Percentiles rank a stretch among this genome's conserved stretches.
Conservation (phyloP, 2,113 vertebrate species). For the Platanista minor region DNA sequence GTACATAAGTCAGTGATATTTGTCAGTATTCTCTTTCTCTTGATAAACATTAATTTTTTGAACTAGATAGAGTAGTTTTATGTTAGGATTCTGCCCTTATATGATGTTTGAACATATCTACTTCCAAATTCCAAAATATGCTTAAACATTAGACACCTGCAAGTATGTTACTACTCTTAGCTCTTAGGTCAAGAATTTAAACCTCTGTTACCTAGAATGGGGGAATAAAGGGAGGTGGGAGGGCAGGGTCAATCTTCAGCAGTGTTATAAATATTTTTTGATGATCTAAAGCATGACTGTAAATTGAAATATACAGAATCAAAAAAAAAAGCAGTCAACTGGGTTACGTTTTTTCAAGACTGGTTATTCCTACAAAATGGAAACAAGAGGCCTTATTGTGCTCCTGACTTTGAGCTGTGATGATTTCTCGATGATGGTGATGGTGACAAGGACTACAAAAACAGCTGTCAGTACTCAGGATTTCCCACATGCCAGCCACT, state of each 20-base stretch:
- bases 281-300: background rate
- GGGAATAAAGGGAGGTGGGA: too few species aligned
- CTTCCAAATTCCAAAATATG: background rate
- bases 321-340: background rate
- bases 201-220: background rate
- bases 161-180: background rate
- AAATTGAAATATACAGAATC: background rate
- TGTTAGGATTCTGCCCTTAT: background rate
- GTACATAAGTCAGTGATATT: background rate
- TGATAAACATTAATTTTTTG: background rate
- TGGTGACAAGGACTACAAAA: background rate
- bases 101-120: background rate
- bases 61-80: background rate
- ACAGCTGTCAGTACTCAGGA: background rate
- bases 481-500: rapidly evolving
- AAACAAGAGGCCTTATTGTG: background rate
- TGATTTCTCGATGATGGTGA: background rate
- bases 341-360: background rate
- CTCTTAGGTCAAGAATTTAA: background rate
- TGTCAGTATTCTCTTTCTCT: background rate
- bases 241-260: background rate
- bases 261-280: background rate
- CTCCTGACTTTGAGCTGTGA: background rate
- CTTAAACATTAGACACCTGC: background rate
- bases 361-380: background rate